Conservation (phyloP, 2,888 invertebrate genomes). For the Eretmocerus hayati region DNA sequence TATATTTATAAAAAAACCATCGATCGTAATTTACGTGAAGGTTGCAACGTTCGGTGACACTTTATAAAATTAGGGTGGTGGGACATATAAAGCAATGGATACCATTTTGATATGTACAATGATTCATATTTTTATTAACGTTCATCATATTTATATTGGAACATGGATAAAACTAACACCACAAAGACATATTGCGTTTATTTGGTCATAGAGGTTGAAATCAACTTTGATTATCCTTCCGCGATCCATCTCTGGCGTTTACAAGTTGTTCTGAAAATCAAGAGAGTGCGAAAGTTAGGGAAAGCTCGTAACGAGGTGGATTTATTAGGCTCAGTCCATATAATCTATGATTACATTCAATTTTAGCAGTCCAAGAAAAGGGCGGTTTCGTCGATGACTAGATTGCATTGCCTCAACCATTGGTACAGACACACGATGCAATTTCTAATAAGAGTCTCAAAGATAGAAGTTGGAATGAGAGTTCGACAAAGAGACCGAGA, state of each 20-base stretch:
- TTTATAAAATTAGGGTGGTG: too few species aligned
- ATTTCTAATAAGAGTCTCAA: too few species aligned
- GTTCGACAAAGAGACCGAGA: conserved; percentile 19
- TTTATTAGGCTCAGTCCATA: too few species aligned
- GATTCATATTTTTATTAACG: conserved; percentile 23
- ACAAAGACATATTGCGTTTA: conserved; percentile 22
- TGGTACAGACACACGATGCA: too few species aligned
- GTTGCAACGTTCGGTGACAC: too few species aligned
- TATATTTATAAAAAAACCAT: too few species aligned
- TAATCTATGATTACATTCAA: too few species aligned
- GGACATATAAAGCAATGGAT: conserved; percentile 21
- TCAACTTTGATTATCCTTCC: conserved; percentile 32
- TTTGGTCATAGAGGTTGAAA: conserved; percentile 28
- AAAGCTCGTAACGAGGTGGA: conserved; percentile 5
- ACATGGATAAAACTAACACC: conserved; percentile 23
- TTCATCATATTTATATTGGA: conserved; percentile 20
- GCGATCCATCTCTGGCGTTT: conserved; percentile 35
- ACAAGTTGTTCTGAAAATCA: conserved; percentile 41
- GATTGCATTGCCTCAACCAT: conserved; percentile 11
- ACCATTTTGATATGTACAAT: conserved; percentile 24
- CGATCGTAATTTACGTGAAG: too few species aligned
- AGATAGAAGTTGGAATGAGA: conserved; percentile 12
- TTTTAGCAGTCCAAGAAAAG: conserved; percentile 8
- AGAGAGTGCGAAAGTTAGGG: conserved; percentile 30
- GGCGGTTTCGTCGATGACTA: conserved; percentile 12